Evolutionary conservation across 92 coral and sea anemone genomes (phyloP), one percentile per base, ranked within the genome.

Genomic region (Epizoanthus rinbou): DNA sequence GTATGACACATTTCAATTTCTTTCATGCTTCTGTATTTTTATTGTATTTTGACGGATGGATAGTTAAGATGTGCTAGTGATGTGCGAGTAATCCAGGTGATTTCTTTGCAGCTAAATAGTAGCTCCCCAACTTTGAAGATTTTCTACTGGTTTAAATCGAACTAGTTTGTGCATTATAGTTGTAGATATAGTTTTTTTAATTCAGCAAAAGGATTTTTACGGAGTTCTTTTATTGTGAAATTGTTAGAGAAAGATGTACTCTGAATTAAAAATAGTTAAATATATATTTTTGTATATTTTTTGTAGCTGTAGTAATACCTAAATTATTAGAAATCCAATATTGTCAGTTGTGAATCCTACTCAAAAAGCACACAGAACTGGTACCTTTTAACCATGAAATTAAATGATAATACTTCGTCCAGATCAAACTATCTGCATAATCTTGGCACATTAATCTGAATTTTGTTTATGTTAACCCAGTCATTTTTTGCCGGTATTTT

Each of bases 201-300:
- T 33, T 33, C 24, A 33, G 81, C 57, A 56, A 62, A 63, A 37
- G 24, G 57, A 78, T 60, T 60, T 33, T 78, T 39, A 60, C 64
- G 63, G 24, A 59, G 15, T 57, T 74, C 33, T 43, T 43, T 18
- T 54, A 50, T 23, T 28, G 65, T 74, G 31, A 31, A 74, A 74
- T 78, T 78, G 52, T 59, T 78, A 63, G 71, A 78, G 71, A 78
- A 78, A 78, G 71, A 41, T 62, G 71, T 78, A 50, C 25, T 57
- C 17, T 59, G 41, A 14, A 75, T 35, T 21, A 37, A 37, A 45
- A 60, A 21, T n/a, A 35, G 1, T 3, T 73, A 47, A 52, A 45
- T 33, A 19, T 62, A 19, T 78, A 21, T 78, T 41, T 50, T 50
- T 50, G 54, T 50, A 50, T 62, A 45, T 1, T 35, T 8, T 7